These are phyloP conservation scores for Limonius californicus DNA, from an alignment of 1,140 invertebrate genomes.

Conservation along the genomic window DNA sequence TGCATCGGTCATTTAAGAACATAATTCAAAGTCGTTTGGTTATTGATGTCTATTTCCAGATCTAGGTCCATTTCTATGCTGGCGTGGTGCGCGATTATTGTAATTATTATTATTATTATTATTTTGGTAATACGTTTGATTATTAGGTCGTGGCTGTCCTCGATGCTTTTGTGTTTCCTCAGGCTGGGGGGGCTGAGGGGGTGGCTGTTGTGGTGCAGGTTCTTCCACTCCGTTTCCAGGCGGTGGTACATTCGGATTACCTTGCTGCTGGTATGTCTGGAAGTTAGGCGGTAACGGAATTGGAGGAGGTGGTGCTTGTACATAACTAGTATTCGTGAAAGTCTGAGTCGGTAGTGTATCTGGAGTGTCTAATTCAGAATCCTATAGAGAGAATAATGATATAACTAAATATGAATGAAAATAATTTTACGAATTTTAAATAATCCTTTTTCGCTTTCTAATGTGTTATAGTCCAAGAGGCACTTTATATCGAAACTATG, in stretches of 20 bases:
- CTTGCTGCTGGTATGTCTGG: slow-evolving; percentile 21
- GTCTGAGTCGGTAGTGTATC: slow-evolving; percentile 67
- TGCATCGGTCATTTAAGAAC: neutral
- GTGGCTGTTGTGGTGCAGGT: slow-evolving; percentile 23
- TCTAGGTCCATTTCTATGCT: slow-evolving; percentile 34
- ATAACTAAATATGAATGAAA: neutral
- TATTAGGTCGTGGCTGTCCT: slow-evolving; percentile 24
- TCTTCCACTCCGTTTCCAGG: slow-evolving; percentile 21
- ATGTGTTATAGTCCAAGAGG: neutral
- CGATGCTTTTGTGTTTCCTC: slow-evolving; percentile 22
- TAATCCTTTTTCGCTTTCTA: neutral
- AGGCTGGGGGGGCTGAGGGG: slow-evolving; percentile 20
- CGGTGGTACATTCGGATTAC: slow-evolving; percentile 1
- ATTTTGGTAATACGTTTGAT: slow-evolving; percentile 38
- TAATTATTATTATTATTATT: slow-evolving; percentile 32
- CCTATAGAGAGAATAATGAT: no score
- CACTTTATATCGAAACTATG: no score
- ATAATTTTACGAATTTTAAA: neutral
- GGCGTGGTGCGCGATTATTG: slow-evolving; percentile 38
- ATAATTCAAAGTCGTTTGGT: neutral
- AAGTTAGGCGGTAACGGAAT: slow-evolving; percentile 41
- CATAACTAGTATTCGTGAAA: slow-evolving; percentile 73
- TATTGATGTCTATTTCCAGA: slow-evolving; percentile 15
- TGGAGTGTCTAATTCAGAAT: slow-evolving; percentile 71
- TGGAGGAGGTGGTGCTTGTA: slow-evolving; percentile 33